Evolutionary conservation across 2,888 invertebrate genomes (phyloP), one percentile per base, ranked within the genome.

Genomic region (Bruchidius siliquastri): DNA sequence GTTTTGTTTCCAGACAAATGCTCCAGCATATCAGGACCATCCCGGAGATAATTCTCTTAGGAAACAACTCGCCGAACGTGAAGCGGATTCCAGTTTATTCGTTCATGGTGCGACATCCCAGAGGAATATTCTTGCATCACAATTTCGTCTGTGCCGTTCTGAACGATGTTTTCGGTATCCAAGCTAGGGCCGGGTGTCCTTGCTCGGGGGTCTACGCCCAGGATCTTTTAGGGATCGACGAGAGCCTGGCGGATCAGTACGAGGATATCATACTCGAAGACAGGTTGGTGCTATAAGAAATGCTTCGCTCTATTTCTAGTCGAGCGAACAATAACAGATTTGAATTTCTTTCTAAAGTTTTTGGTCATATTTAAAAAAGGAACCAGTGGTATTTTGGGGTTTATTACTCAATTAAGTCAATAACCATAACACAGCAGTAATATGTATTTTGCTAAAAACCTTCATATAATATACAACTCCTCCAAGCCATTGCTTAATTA

Each of bases 151-250:
- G 93, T 79, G 93, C 95, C 13, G 90, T 97, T 21, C 89, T 97
- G 69, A 97, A 96, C 83, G 96, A 97, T 83, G 91, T 97, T 26
- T 97, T 96, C 84, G 97, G 97, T 0, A 95, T 97, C 73, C 96
- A 96, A 86, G 93, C 93, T 0, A 88, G 94, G 76, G 93, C 94
- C 0, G 94, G 94, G 0, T 90, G 93, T 81, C 92, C 92, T 20
- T 96, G 96, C 85, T 94, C 95, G 70, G 91, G 94, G 72, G 92
- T 94, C 73, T 96, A 96, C 83, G 95, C 94, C 2, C 92, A 95
- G 85, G 94, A 94, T 86, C 88, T 96, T 21, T 88, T 97, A 73
- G 96, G 96, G 18, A 96, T 97, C 76, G 93, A 94, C 81, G 91
- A 92, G 77, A 90, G 92, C 78, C 88, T 95, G 21, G 91, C 95